Base-by-base conservation (phyloP, 2,113 vertebrate species). In the Pao palembangensis region DNA sequence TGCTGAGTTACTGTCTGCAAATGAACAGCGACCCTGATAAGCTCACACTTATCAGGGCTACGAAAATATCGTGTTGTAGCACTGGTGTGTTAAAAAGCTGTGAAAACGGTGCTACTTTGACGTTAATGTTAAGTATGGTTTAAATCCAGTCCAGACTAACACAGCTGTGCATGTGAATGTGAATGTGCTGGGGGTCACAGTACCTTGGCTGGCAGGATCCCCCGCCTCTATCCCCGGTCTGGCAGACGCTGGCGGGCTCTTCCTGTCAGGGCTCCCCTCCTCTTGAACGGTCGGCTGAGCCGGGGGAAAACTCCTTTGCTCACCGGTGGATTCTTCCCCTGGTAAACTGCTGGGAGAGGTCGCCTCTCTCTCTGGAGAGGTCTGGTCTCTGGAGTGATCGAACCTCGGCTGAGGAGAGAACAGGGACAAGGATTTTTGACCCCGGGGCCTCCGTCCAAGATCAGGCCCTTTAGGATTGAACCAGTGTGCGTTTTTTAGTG, bases 401-500 rank as follows among this genome's bases (percentile, higher is more conserved):
- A 81, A 31, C 58, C 56, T 62, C 41, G 83, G 76, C 86, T 89
- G 77, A 42, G 46, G 48, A 58, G n/a, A 56, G 47, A 51, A 20
- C 16, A 49, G 15, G 18, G 50, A 16, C 1, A 15, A 44, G 56
- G 18, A 23, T 46, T 57, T 41, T 6, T 43, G 5, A 54, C 6
- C 5, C 19, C 18, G 47, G 20, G 14, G 59, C 14, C 1, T 25
- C 15, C 41, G 3, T n/a, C 47, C 48, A 49, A 11, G 8, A 8
- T 49, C n/a, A 6, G 16, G 2, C 3, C 44, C 44, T 47, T 8
- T 47, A 13, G 12, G 43, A 17, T 0, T 16, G 5, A 17, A 44
- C 43, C 43, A 20, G 20, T 2, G 38, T 21, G 21, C 23, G 23
- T n/a, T 10, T 51, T 16, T 5, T 2, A 1, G 14, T 15, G 13